Evolutionary conservation across 1,140 invertebrate genomes (phyloP), one percentile per base, ranked within the genome.

Genomic region (Aleiodes sp.): DNA sequence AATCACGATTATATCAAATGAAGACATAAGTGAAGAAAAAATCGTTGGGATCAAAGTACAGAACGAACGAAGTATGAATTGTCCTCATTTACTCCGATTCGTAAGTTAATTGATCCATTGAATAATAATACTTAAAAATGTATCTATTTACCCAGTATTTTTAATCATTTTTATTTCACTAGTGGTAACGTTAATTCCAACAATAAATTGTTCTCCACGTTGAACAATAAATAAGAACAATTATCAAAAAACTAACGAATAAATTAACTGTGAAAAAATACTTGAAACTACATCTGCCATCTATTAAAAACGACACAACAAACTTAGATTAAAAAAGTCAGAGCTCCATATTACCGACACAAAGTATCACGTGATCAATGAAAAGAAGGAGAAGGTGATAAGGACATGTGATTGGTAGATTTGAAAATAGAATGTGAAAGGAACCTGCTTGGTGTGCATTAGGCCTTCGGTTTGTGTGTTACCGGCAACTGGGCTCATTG

Each of bases 401-500:
- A 31, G n/a, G 28, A 59, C 28, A 29, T 8, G 56, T 26, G 56
- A 59, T 59, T 59, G 56, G 56, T 59, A 12, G n/a, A 59, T 59
- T 59, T 59, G 56, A 59, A 59, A 59, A 59, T 59, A 59, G 56
- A 59, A 59, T 24, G 28, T 59, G 28, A 31, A 59, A 59, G n/a
- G 28, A 59, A 59, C 24, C 12, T 16, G 14, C 24, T 29, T n/a
- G 28, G 28, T 29, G 3, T 33, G 9, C 9, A 33, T 33, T 33
- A 33, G 31, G 31, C 31, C 12, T 7, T 33, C 31, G 7, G 31
- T 59, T 59, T 21, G 56, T 59, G n/a, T 59, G 19, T n/a, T 52
- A 52, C 46, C 46, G 46, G 46, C 46, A 24, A 52, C 46, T 10
- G 46, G 46, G 46, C 46, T 52, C 46, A 52, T 24, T 24, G 21